Evolutionary conservation across 2,888 invertebrate genomes (phyloP), one percentile per base, ranked within the genome.

Genomic region (Lasioglossum leucozonium): DNA sequence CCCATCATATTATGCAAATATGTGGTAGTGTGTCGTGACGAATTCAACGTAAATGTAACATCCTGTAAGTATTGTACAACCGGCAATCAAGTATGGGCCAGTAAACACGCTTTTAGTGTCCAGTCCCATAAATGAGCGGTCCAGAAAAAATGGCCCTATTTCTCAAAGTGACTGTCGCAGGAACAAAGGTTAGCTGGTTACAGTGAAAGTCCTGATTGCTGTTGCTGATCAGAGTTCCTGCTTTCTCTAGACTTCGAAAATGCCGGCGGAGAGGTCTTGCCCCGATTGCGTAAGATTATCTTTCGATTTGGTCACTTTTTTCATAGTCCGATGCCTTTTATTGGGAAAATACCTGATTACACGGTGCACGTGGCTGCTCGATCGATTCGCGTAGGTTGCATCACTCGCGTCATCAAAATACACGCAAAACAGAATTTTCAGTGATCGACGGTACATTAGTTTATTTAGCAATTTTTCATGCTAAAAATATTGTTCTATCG

Each of bases 201-300:
- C 67, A 76, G 88, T 87, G 89, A 89, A 89, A 89, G 89, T 85
- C 65, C 83, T 77, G 72, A 40, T 55, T 26, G 51, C 51, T 13
- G 30, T 26, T 51, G 18, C 65, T 51, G 80, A 55, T 13, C 37
- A 77, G n/a, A 80, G 81, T 89, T 83, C 78, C 85, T 79, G 81
- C 88, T 89, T 87, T 89, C 89, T 89, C 87, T 65, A 69, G 82
- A 80, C 69, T 79, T 87, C 77, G 37, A 89, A 85, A 88, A 81
- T 81, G 37, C 62, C 72, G 58, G 37, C 51, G 40, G 79, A 75
- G 62, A 69, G 51, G 51, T 80, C 58, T 77, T 62, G 58, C 58
- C 22, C 13, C 0, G 16, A 22, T 88, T 88, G 47, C 62, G 67
- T 79, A 80, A 83, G 5, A 58, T 72, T 42, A 22, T 40, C 6